Percentiles rank a stretch among this genome's conserved stretches.
These are phyloP conservation scores for Drosophila atroscutellata DNA, from an alignment of 2,888 invertebrate species.

Conservation along the genomic window DNA sequence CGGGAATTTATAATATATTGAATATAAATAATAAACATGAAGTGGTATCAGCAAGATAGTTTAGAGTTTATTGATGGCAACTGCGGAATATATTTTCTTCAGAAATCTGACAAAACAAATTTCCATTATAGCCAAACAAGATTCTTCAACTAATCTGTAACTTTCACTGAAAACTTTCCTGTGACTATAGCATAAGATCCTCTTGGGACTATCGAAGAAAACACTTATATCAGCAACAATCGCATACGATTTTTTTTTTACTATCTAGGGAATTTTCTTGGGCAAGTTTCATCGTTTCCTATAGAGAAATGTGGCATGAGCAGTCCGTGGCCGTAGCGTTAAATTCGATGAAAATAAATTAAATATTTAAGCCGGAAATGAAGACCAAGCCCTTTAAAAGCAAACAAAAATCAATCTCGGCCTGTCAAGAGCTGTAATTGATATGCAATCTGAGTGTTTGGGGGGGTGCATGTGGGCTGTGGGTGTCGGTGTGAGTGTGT, in stretches of 20 bases:
- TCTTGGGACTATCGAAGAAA: neutral
- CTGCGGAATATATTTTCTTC: no score
- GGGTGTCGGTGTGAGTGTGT: neutral
- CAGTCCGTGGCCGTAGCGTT: neutral
- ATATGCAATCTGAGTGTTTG: slow-evolving; percentile 62
- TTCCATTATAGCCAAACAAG: neutral
- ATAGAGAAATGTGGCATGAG: neutral
- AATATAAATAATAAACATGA: neutral
- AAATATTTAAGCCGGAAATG: slow-evolving; percentile 36
- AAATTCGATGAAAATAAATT: slow-evolving; percentile 11
- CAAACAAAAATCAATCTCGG: slow-evolving; percentile 68
- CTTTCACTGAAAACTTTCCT: neutral
- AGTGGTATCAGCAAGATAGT: no score
- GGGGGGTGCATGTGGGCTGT: slow-evolving; percentile 13
- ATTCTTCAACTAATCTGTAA: neutral
- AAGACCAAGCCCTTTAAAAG: slow-evolving; percentile 35
- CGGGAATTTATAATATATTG: neutral
- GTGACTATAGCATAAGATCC: neutral
- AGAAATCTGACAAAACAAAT: neutral
- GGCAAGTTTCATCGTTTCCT: neutral
- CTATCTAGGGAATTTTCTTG: neutral
- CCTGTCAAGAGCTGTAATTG: slow-evolving; percentile 62
- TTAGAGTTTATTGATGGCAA: no score
- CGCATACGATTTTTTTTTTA: neutral
- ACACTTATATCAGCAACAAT: neutral